Evolutionary conservation across 2,888 invertebrate genomes (phyloP).

Genomic region (Euplagia quadripunctaria): DNA sequence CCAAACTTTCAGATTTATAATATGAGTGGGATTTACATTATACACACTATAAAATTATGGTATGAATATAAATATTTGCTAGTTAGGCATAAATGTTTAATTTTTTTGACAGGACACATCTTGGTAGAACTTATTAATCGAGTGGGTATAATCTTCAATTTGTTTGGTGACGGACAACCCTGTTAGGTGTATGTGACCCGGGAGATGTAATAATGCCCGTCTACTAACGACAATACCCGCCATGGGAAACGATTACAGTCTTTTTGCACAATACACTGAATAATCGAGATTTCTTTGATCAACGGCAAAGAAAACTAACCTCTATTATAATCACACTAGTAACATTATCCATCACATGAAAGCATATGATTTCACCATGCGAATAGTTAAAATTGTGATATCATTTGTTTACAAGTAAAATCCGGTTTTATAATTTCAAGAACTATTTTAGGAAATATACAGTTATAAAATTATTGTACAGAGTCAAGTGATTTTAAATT

Average conservation of each 20-base stretch:
- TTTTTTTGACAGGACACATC: neutral
- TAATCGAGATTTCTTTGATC: constrained; percentile 46
- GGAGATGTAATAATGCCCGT: constrained; percentile 42
- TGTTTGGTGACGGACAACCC: constrained; percentile 26
- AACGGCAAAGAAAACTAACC: constrained; percentile 32
- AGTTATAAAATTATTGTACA: neutral
- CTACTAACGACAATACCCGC: constrained; percentile 46
- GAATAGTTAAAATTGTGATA: constrained; percentile 45
- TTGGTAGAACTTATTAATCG: neutral
- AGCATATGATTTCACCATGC: constrained; percentile 47
- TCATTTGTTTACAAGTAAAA: constrained; percentile 29
- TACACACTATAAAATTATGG: neutral
- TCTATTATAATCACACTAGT: constrained; percentile 26
- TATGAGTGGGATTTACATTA: no score
- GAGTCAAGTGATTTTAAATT: no score
- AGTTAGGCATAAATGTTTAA: neutral
- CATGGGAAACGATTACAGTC: constrained; percentile 55
- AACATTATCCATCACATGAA: constrained; percentile 23
- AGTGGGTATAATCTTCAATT: neutral
- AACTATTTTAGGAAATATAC: neutral
- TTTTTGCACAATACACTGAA: constrained; percentile 54
- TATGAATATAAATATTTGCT: neutral
- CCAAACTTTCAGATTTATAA: no score
- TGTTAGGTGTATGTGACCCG: constrained; percentile 22
- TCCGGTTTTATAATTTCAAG: constrained; percentile 32